Base-by-base conservation (phyloP, 2,797 vertebrate species). In the Hozukius guyotensis region DNA sequence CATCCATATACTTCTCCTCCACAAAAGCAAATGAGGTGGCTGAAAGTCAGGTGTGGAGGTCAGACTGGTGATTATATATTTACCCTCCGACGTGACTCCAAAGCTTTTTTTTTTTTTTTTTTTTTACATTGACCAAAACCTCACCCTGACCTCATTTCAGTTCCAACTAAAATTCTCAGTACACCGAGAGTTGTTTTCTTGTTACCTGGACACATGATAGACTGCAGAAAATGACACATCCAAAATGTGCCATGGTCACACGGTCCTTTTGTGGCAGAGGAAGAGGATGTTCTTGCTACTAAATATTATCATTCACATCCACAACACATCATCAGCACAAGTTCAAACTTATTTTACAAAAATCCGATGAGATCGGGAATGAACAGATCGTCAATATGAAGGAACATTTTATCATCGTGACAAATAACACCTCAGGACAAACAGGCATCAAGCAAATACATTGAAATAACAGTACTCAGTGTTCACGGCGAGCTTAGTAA, bases 21-120 rank as follows among this genome's bases (percentile, higher is more conserved):
- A 72, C 72, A 56, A 34, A 88, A 70, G 65, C 88, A 92, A 90
- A 91, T 91, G 3, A 90, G 69, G 74, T 63, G 76, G 72, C 72
- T 87, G 68, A 73, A 83, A 78, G 82, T 88, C 87, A 89, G 84
- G 55, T 62, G 62, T 74, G 57, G 84, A 91, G 88, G 91, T 92
- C 87, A 90, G 70, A 38, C 78, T 62, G 72, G 42, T 87, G 66
- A 78, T 81, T 84, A 65, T 27, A 60, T 68, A 80, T 87, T 70
- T 83, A 68, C 64, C 63, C 82, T 69, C 18, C 6, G 38, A 55
- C 63, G 60, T 76, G 80, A 78, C 53, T 55, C 31, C 32, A 22
- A 64, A 10, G 56, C 18, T 31, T 0, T 32, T 16, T 42, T 27
- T 52, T n/a, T n/a, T n/a, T n/a, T n/a, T 53, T 18, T 59, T 57